Evolutionary conservation across 2,888 invertebrate species (phyloP).

Genomic region (Dromius quadrimaculatus): DNA sequence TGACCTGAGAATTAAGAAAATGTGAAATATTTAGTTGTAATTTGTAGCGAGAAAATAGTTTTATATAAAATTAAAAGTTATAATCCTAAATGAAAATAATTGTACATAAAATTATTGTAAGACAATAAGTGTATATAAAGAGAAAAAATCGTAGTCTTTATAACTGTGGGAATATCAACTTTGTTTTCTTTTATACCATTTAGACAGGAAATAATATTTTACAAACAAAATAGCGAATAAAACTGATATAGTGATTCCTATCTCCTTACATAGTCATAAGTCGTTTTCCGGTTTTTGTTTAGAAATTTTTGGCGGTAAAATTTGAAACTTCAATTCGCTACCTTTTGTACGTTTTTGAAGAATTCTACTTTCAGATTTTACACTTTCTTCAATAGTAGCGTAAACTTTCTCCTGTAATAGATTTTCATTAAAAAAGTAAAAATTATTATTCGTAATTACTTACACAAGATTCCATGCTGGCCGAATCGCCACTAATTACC

Average conservation of each 20-base stretch:
- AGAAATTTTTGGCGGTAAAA: conserved; percentile 68
- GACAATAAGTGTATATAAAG: conserved; percentile 48
- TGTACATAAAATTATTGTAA: conserved; percentile 46
- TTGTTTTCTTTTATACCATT: conserved; percentile 50
- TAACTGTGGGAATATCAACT: conserved; percentile 24
- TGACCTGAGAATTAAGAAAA: conserved; percentile 36
- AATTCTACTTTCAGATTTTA: conserved; percentile 69
- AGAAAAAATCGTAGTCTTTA: conserved; percentile 32
- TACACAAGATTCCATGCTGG: conserved; percentile 64
- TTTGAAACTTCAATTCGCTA: conserved; percentile 73
- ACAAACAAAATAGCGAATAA: conserved; percentile 51
- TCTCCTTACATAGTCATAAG: conserved; percentile 57
- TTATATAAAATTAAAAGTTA: conserved; percentile 38
- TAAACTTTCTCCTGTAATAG: conserved; percentile 73
- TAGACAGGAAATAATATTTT: conserved; percentile 56
- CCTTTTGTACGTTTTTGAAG: conserved; percentile 76
- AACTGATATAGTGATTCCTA: conserved; percentile 32
- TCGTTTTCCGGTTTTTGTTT: conserved; percentile 31
- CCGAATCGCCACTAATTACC: conserved; percentile 69
- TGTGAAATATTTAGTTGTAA: conserved; percentile 26
- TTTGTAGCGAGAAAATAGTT: conserved; percentile 35
- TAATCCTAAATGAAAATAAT: conserved; percentile 26
- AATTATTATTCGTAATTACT: conserved; percentile 56
- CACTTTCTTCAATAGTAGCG: conserved; percentile 69
- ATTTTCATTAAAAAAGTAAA: neutral